phyloP scores from a whole-genome alignment of 2,797 vertebrate genomes.

The Prionace glauca region DNA sequence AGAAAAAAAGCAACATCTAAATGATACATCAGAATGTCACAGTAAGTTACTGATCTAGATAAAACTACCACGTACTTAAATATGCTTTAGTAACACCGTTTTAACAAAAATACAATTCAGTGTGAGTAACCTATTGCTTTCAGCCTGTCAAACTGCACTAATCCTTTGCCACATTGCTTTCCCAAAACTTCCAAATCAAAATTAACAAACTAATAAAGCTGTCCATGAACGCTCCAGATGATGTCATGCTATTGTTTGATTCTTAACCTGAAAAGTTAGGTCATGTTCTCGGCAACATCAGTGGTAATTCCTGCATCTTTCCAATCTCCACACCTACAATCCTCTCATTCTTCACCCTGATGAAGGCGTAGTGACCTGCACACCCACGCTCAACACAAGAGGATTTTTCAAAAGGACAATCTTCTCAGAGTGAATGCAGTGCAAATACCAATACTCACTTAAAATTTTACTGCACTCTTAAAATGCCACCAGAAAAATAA shows the following conservation, averaged over 20 bases:
- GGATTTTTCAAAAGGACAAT: background rate
- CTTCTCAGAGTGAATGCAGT: slow-evolving; percentile 10
- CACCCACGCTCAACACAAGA: background rate
- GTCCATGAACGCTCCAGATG: background rate
- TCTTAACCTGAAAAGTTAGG: slow-evolving; percentile 7
- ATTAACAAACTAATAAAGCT: background rate
- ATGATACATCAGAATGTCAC: background rate
- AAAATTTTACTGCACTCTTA: background rate
- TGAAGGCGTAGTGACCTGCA: background rate
- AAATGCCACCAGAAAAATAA: background rate
- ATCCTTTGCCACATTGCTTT: slow-evolving; percentile 26
- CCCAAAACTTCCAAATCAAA: slow-evolving; percentile 1
- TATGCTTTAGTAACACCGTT: background rate
- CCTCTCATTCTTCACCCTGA: background rate
- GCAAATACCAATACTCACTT: background rate
- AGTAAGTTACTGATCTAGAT: background rate
- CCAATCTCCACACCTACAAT: background rate
- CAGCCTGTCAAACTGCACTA: background rate
- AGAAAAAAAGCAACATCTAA: background rate
- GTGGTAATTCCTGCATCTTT: background rate
- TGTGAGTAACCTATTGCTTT: background rate
- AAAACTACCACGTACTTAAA: background rate
- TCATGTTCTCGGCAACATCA: slow-evolving; percentile 14
- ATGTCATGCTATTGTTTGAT: background rate
- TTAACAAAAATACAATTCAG: background rate